Evolutionary conservation across 2,797 vertebrate genomes (phyloP).

Genomic region (Malurus leucopterus): DNA sequence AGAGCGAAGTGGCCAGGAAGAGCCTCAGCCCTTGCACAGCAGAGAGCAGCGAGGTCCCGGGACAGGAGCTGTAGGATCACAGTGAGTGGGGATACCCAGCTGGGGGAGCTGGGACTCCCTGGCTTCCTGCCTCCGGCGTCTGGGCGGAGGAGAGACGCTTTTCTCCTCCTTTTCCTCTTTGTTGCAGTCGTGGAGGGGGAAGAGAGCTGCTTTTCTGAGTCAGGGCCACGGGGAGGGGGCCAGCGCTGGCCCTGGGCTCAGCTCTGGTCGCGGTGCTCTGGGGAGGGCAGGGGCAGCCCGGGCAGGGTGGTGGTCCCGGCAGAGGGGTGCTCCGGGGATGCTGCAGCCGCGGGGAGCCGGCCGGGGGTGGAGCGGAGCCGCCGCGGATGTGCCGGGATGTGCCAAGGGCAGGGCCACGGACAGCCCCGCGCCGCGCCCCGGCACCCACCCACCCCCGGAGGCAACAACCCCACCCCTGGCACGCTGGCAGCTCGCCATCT

Average conservation of each 20-base stretch:
- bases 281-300: neutral
- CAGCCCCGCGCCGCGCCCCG: neutral
- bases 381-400: neutral
- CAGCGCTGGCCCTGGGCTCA: rapidly evolving
- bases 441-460: neutral
- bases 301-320: neutral
- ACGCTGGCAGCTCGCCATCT: rapidly evolving
- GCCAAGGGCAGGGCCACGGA: neutral
- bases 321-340: neutral
- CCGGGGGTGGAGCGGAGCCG: neutral
- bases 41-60: neutral
- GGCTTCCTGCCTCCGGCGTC: neutral
- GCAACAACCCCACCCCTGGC: neutral
- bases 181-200: neutral
- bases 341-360: neutral
- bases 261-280: rapidly evolving
- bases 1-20: slow-evolving; percentile 29
- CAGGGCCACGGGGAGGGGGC: neutral
- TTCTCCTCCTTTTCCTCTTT: slow-evolving; percentile 52
- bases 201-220: neutral
- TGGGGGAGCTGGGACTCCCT: neutral
- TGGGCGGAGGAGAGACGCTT: slow-evolving; percentile 5
- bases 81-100: slow-evolving; percentile 32
- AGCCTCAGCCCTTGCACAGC: neutral
- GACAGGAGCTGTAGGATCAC: neutral